Evolutionary conservation across 2,797 vertebrate genomes (phyloP).

Genomic region (Chanos chanos): DNA sequence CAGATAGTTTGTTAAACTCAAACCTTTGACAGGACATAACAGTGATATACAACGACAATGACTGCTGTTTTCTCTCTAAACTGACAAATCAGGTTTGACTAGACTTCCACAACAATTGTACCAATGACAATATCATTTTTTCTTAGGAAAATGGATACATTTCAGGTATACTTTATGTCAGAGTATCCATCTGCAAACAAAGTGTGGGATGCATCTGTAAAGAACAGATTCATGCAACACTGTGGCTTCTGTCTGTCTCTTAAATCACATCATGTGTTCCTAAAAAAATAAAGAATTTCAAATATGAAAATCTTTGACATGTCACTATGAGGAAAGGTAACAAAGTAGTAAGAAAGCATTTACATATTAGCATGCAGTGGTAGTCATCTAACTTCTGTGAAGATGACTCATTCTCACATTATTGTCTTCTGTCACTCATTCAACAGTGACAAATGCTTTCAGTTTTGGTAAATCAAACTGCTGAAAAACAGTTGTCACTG

Average conservation of each 20-base stretch:
- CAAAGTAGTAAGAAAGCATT: too few species aligned
- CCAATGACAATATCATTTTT: conserved; percentile 10
- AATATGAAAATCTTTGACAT: too few species aligned
- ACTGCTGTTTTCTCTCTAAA: conserved; percentile 2
- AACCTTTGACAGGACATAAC: not conserved
- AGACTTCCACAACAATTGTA: conserved; percentile 12
- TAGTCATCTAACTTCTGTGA: too few species aligned
- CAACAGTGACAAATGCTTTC: conserved; percentile 3
- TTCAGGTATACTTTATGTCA: not conserved
- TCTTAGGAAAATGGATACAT: not conserved
- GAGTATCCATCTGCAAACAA: conserved; percentile 10
- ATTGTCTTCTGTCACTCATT: too few species aligned
- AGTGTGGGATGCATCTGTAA: too few species aligned
- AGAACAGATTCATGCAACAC: too few species aligned
- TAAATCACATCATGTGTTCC: too few species aligned
- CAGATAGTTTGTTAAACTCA: not conserved
- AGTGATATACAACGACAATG: not conserved
- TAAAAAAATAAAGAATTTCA: too few species aligned
- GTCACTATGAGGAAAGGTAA: too few species aligned
- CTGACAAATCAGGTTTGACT: conserved; percentile 45
- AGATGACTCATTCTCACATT: too few species aligned
- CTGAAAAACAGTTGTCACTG: not conserved
- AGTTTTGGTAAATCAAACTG: not conserved
- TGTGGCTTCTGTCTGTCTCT: too few species aligned
- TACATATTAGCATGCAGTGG: too few species aligned